A percentile compares a stretch with the other conserved stretches of the same genome.
phyloP scores from a whole-genome alignment of 2,797 vertebrate species.

The Epinephelus coioides region DNA sequence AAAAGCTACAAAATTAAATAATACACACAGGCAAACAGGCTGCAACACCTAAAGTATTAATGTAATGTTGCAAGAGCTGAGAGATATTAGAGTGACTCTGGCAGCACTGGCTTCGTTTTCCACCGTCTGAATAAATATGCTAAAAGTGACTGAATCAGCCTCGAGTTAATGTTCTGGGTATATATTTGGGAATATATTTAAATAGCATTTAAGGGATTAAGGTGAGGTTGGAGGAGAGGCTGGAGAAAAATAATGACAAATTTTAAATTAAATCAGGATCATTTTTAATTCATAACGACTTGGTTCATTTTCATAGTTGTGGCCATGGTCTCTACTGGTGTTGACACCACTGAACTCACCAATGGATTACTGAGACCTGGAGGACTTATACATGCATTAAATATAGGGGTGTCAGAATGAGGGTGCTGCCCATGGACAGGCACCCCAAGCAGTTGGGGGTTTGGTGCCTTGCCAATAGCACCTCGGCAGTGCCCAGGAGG shows the following conservation, averaged over 20 bases:
- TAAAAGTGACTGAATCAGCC: conserved; percentile 8
- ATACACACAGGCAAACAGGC: background rate
- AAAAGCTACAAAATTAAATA: background rate
- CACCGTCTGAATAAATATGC: background rate
- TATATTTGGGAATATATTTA: conserved; percentile 4
- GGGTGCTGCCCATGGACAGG: no score
- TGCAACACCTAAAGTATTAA: conserved; percentile 1
- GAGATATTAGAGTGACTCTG: background rate
- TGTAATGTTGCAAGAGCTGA: background rate
- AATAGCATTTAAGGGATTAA: background rate
- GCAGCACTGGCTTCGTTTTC: background rate
- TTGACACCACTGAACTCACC: background rate
- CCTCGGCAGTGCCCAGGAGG: no score
- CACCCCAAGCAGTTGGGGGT: no score
- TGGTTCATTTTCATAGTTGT: background rate
- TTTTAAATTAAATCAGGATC: conserved; percentile 1
- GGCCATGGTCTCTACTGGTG: background rate
- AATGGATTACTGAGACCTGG: background rate
- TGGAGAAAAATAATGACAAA: background rate
- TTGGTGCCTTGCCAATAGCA: no score
- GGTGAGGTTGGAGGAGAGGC: background rate
- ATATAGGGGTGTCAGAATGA: no score
- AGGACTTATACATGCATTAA: no score
- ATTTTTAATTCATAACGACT: background rate
- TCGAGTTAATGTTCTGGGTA: conserved; percentile 5